These are phyloP conservation scores for Malurus elegans DNA, from an alignment of 2,113 vertebrate species.

Conservation along the genomic window DNA sequence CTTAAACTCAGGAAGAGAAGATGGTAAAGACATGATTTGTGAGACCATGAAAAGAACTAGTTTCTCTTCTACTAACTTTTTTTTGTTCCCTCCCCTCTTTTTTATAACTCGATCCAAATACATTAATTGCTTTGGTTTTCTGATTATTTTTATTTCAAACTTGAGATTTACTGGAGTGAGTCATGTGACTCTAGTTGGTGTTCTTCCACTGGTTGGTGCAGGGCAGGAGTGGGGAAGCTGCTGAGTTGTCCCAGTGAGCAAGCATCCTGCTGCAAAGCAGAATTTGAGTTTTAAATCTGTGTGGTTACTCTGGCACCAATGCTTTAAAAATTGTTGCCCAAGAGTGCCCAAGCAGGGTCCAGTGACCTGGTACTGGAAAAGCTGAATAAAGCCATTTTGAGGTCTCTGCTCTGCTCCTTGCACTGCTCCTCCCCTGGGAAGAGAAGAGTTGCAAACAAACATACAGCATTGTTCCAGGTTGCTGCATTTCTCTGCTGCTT, in stretches of 20 bases:
- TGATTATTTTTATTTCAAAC: not conserved
- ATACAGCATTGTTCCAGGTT: not conserved
- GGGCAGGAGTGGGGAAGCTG: not conserved
- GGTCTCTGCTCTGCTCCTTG: not conserved
- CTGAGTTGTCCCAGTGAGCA: not conserved
- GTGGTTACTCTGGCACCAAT: not conserved
- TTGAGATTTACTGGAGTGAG: not conserved
- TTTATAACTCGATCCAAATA: not conserved
- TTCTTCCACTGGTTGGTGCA: not conserved
- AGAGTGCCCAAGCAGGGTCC: not conserved
- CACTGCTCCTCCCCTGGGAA: not conserved
- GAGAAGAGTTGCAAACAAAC: not conserved
- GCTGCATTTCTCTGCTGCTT: not conserved
- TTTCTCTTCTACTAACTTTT: not conserved
- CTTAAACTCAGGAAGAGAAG: not conserved
- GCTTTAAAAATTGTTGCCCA: not conserved
- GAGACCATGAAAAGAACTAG: not conserved
- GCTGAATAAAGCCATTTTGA: not conserved
- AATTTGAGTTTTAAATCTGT: not conserved
- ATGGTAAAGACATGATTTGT: not conserved
- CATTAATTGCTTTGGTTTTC: not conserved
- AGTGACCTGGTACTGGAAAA: not conserved
- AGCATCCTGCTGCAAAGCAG: not conserved
- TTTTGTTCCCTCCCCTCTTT: not conserved
- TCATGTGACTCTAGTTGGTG: not conserved